Percentiles rank a stretch among this genome's conserved stretches.
Conservation (phyloP, 2,888 invertebrate species). For the Eristalinus aeneus region DNA sequence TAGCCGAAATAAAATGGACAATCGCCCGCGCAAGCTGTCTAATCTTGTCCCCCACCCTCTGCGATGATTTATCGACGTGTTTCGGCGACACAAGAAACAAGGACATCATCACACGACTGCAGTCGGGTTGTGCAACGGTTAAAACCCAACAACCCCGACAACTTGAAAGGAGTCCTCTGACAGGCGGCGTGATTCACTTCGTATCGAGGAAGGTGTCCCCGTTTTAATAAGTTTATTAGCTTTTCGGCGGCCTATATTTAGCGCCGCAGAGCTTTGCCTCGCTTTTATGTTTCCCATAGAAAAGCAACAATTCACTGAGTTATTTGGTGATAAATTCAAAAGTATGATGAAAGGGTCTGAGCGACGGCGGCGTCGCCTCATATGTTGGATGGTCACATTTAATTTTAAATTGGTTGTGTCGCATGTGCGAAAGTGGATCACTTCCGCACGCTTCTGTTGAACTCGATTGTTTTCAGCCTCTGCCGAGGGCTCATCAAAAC, state of each 20-base stretch:
- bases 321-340: slow-evolving; percentile 4
- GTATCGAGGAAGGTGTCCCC: not conserved
- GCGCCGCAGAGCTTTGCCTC: not conserved
- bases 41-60: not conserved
- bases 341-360: slow-evolving; percentile 17
- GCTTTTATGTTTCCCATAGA: not conserved
- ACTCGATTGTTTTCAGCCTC: not conserved
- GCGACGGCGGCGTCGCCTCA: not conserved
- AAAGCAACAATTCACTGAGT: not conserved
- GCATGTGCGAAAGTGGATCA: slow-evolving; percentile 14
- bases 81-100: not conserved
- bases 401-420: not conserved
- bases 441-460: slow-evolving; percentile 24
- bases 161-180: not conserved
- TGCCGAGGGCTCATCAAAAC: not conserved
- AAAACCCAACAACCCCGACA: not conserved
- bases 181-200: not conserved
- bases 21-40: not conserved
- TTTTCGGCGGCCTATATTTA: slow-evolving; percentile 12
- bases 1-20: not conserved
- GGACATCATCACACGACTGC: not conserved
- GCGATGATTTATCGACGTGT: not conserved
- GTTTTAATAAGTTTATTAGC: slow-evolving; percentile 9
- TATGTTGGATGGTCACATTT: not conserved
- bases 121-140: not conserved